Conservation (phyloP, 2,888 invertebrate species). For the Rhodophaea formosa region DNA sequence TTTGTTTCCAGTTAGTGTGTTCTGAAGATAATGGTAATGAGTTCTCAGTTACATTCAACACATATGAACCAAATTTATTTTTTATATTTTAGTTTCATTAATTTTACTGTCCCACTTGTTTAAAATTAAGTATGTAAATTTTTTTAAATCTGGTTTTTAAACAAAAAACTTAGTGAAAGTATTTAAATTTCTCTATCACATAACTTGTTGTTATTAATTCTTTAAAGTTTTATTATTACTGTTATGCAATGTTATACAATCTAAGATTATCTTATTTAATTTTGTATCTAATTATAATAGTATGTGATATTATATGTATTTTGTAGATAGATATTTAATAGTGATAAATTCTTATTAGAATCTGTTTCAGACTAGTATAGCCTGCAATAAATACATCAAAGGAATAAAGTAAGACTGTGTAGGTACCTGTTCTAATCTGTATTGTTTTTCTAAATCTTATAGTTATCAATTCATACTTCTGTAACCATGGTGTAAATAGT, state of each 20-base stretch:
- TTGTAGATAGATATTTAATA: neutral
- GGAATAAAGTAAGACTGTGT: no score
- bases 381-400: no score
- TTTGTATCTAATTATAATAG: neutral
- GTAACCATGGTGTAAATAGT: no score
- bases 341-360: neutral
- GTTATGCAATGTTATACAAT: neutral
- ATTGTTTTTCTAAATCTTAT: no score
- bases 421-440: no score
- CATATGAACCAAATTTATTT: neutral
- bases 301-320: neutral
- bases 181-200: neutral
- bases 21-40: neutral
- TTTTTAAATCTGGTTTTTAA: neutral
- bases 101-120: neutral
- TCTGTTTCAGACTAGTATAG: neutral
- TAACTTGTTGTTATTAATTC: neutral
- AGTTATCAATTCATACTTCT: no score
- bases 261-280: neutral
- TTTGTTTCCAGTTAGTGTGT: neutral
- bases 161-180: constrained; percentile 1
- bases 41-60: neutral
- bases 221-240: neutral
- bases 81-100: neutral
- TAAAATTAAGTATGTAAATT: neutral